Evolutionary conservation across 2,888 invertebrate genomes (phyloP).

Genomic region (Eledona agricola): DNA sequence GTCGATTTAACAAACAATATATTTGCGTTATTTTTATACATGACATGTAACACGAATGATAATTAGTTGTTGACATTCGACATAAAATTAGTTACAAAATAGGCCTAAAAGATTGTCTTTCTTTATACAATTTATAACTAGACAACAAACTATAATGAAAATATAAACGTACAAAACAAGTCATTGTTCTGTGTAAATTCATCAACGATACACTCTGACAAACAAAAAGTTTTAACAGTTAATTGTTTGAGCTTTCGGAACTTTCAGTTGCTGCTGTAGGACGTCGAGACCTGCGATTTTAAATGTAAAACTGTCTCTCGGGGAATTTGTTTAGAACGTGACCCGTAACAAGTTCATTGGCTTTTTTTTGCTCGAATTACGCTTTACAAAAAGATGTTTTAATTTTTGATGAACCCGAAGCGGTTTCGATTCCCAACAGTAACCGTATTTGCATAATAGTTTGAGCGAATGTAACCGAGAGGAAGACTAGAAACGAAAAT

Average conservation of each 20-base stretch:
- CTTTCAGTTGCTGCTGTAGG: slow-evolving; percentile 8
- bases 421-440: slow-evolving; percentile 24
- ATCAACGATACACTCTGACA: slow-evolving; percentile 7
- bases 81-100: slow-evolving; percentile 55
- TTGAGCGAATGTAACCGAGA: slow-evolving; percentile 26
- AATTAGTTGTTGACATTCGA: slow-evolving; percentile 44
- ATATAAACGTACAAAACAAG: slow-evolving; percentile 29
- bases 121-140: slow-evolving; percentile 26
- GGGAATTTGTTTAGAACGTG: slow-evolving; percentile 21
- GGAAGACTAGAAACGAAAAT: slow-evolving; percentile 31
- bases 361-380: slow-evolving; percentile 12
- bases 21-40: slow-evolving; percentile 52
- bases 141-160: slow-evolving; percentile 32
- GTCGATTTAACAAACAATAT: slow-evolving; percentile 54
- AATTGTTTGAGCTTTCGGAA: slow-evolving; percentile 13
- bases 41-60: slow-evolving; percentile 54
- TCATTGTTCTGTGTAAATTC: slow-evolving; percentile 8
- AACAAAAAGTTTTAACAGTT: slow-evolving; percentile 8
- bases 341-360: slow-evolving; percentile 6
- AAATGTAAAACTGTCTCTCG: slow-evolving; percentile 20
- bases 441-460: slow-evolving; percentile 8
- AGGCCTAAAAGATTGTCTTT: slow-evolving; percentile 62
- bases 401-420: slow-evolving; percentile 18
- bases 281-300: slow-evolving; percentile 10
- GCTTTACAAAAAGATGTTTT: slow-evolving; percentile 14